Evolutionary conservation across 2,797 vertebrate species (phyloP).

Genomic region (Gymnodraco acuticeps): DNA sequence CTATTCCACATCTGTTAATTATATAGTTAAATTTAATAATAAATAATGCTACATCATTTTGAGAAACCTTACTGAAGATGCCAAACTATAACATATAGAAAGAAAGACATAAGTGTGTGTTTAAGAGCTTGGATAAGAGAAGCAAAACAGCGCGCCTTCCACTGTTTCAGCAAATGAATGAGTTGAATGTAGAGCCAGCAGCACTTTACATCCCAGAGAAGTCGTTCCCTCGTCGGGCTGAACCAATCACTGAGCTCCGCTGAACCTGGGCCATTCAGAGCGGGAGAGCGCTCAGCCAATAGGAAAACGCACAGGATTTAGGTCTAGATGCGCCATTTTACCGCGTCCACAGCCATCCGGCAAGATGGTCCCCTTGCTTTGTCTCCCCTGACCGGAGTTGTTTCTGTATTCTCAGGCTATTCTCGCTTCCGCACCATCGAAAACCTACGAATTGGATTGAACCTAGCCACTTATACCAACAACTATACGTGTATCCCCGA

Average conservation of each 20-base stretch:
- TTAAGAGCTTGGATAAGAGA: not conserved
- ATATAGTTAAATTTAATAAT: not conserved
- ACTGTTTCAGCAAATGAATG: slow-evolving; percentile 33
- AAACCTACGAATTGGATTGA: slow-evolving; percentile 9
- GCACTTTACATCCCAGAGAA: slow-evolving; percentile 1
- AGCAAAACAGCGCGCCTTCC: slow-evolving; percentile 25
- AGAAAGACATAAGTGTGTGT: not conserved
- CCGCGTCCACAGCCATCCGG: slow-evolving; percentile 87
- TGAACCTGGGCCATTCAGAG: slow-evolving; percentile 43
- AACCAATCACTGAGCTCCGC: slow-evolving; percentile 38
- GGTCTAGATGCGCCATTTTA: slow-evolving; percentile 88
- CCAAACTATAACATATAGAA: not conserved
- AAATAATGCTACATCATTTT: not conserved
- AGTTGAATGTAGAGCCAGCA: slow-evolving; percentile 11
- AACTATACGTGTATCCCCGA: slow-evolving; percentile 29
- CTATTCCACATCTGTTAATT: not conserved
- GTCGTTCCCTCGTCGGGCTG: not conserved
- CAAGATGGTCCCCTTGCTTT: slow-evolving; percentile 90
- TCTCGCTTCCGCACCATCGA: slow-evolving; percentile 40
- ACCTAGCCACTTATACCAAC: not conserved
- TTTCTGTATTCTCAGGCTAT: slow-evolving; percentile 54
- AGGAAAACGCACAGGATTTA: slow-evolving; percentile 58
- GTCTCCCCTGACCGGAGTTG: slow-evolving; percentile 81
- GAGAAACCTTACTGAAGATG: not conserved
- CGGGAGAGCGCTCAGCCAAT: slow-evolving; percentile 72